Base-by-base conservation (phyloP, 2,797 vertebrate species). In the Sebastes itinus region DNA sequence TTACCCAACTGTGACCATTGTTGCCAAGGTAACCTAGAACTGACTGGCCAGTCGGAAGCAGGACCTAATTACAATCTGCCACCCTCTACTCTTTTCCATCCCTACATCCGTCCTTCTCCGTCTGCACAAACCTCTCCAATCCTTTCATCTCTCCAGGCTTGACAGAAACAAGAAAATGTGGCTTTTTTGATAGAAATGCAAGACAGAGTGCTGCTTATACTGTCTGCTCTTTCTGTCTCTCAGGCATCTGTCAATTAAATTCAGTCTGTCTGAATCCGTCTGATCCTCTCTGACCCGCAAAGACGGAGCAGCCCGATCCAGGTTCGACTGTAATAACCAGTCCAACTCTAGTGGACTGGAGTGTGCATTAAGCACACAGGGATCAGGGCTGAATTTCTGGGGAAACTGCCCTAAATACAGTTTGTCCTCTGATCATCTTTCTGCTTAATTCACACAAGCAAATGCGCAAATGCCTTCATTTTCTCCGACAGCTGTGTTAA, bases 201-300 rank as follows among this genome's bases (percentile, higher is more conserved):
- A 83, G 73, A 59, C 63, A 23, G 33, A 35, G 35, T 56, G 49
- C 61, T 78, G 52, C 52, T 54, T 54, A 49, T 28, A 54, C 72
- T 49, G 61, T 78, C 81, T 35, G 46, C 54, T 77, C 71, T 60
- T 58, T 73, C 70, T 68, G 49, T 76, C 58, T 89, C 70, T 8
- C 23, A 54, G 28, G 61, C 76, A 72, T 90, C 82, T 84, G 87
- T 92, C 88, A 90, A 90, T 90, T 92, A 90, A 88, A 83, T 75
- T 74, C 38, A 78, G 68, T 71, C 85, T 7, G 80, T 79, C 76
- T 85, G 87, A 87, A 87, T 89, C 89, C 13, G 58, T 90, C 88
- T 92, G 88, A 91, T 92, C 87, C 89, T 61, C 20, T 65, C 67
- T 86, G 80, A 84, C 81, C 84, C 14, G 4, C 32, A 13, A 65